Evolutionary conservation across 2,888 invertebrate genomes (phyloP).

Genomic region (Limnephilus rhombicus): DNA sequence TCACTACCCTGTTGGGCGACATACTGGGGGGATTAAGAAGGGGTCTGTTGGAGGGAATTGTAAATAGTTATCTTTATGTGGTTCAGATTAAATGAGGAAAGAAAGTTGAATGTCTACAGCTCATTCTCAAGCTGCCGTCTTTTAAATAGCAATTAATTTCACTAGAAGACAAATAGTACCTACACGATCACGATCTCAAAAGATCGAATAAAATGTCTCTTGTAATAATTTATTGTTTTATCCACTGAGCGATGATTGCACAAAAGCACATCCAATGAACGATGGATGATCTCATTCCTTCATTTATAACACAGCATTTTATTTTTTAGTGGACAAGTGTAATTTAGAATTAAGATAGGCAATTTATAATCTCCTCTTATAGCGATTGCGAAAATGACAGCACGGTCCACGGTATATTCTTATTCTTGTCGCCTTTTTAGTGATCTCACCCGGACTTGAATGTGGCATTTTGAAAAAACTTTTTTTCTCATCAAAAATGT

Average conservation of each 20-base stretch:
- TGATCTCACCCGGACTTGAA: no score
- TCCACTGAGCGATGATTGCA: neutral
- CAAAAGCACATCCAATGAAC: neutral
- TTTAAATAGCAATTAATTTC: no score
- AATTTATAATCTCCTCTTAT: neutral
- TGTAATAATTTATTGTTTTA: neutral
- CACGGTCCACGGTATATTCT: neutral
- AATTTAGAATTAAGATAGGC: neutral
- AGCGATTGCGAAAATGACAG: neutral
- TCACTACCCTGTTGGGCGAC: no score
- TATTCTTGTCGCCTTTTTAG: neutral
- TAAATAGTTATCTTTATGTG: neutral
- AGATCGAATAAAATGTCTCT: no score
- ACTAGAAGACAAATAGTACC: no score
- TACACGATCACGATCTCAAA: no score
- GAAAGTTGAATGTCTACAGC: no score
- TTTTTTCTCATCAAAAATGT: no score
- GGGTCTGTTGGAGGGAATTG: neutral
- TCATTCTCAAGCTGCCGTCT: no score
- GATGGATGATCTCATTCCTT: neutral
- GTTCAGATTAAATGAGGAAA: neutral
- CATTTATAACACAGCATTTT: neutral
- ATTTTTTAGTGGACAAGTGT: no score
- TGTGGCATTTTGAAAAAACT: no score
- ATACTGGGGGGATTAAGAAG: no score